Conservation (phyloP, 2,113 vertebrate genomes). For the Clarias macrocephalus region DNA sequence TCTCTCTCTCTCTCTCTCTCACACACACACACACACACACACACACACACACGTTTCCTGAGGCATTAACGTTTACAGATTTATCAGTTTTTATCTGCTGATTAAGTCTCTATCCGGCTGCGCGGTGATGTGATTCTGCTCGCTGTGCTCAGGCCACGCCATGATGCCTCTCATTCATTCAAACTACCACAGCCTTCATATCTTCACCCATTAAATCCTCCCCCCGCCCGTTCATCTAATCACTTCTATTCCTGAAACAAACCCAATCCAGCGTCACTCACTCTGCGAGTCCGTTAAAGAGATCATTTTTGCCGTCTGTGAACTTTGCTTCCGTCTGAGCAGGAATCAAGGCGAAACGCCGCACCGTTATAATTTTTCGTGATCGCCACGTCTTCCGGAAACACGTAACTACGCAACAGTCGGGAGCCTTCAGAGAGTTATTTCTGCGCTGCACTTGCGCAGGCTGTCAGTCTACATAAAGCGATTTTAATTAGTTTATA, state of each 20-base stretch:
- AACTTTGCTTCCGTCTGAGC: not conserved
- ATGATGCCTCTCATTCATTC: conserved; percentile 49
- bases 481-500: not conserved
- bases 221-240: not conserved
- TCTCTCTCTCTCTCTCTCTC: too few species aligned
- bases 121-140: not conserved
- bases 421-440: not conserved
- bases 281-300: conserved; percentile 91
- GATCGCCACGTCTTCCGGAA: conserved; percentile 97
- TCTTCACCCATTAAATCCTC: not conserved
- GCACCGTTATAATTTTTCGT: conserved; percentile 49
- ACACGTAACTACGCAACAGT: conserved; percentile 67
- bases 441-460: not conserved
- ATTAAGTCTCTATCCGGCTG: not conserved
- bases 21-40: not conserved
- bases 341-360: not conserved
- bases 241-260: not conserved
- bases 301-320: conserved; percentile 74
- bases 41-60: not conserved
- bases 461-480: not conserved
- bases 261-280: conserved; percentile 66
- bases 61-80: not conserved
- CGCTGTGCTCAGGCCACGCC: conserved; percentile 26
- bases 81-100: not conserved
- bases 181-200: conserved; percentile 2